phyloP scores from a whole-genome alignment of 2,797 vertebrate species.

The Cirrhinus mrigala region DNA sequence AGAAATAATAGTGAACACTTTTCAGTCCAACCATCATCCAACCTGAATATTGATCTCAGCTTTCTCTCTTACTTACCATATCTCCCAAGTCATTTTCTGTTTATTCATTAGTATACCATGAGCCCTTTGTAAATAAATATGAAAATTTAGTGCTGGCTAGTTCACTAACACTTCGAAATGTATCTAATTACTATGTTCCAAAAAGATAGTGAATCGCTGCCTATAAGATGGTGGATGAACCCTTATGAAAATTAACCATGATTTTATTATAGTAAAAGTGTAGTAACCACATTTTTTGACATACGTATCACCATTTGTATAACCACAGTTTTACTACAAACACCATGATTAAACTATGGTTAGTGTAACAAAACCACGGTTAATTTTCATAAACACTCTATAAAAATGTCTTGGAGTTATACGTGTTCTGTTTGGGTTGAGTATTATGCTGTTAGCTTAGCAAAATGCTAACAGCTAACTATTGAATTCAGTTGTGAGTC shows the following conservation, averaged over 20 bases:
- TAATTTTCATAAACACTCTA: background rate
- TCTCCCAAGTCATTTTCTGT: background rate
- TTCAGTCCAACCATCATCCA: constrained; percentile 7
- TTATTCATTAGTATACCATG: constrained; percentile 35
- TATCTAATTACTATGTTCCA: constrained; percentile 17
- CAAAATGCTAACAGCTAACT: background rate
- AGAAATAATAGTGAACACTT: constrained; percentile 60
- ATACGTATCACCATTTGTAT: background rate
- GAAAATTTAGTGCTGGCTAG: background rate
- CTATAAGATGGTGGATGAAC: background rate
- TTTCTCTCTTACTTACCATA: background rate
- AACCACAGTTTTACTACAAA: background rate
- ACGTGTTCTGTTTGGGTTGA: background rate
- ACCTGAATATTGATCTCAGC: background rate
- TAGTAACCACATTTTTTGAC: background rate
- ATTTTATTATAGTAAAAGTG: background rate
- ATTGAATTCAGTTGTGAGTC: background rate
- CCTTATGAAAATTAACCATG: background rate
- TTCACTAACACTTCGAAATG: background rate
- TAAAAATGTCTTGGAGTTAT: background rate
- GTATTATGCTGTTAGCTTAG: background rate
- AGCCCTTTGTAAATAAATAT: constrained; percentile 27
- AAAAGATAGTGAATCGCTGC: background rate
- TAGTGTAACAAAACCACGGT: background rate
- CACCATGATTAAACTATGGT: background rate